Conservation (phyloP, 92 coral and sea anemone species). For the Chrysogorgia sp. region DNA sequence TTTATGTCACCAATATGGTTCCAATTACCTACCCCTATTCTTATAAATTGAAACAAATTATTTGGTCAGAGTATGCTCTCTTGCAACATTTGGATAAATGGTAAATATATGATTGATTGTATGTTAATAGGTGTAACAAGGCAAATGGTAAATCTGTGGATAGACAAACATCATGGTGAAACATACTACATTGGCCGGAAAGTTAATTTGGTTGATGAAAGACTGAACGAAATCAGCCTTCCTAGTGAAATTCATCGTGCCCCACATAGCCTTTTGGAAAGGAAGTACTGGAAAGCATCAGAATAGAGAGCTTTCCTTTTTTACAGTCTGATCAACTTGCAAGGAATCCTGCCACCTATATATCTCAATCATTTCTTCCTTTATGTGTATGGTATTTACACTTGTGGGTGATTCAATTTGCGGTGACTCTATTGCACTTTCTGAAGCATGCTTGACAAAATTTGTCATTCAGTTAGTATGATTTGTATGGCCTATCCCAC, state of each 20-base stretch:
- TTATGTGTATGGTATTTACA: no score
- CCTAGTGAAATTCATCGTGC: constrained; percentile 24
- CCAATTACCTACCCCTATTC: no score
- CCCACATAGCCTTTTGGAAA: constrained; percentile 19
- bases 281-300: constrained; percentile 20
- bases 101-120: no score
- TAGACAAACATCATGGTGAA: constrained; percentile 12
- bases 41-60: no score
- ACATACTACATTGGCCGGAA: constrained; percentile 22
- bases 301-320: no score
- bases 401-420: constrained; percentile 20
- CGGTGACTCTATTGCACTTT: constrained; percentile 17
- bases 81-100: no score
- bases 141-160: no score
- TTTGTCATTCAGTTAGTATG: constrained; percentile 5
- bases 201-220: constrained; percentile 15
- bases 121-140: background rate
- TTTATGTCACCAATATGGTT: no score
- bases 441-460: constrained; percentile 8
- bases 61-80: no score
- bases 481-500: constrained; percentile 17
- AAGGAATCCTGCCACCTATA: constrained; percentile 1
- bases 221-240: constrained; percentile 3
- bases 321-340: constrained; percentile 4
- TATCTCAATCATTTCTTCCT: constrained; percentile 9